phyloP scores from a whole-genome alignment of 2,888 invertebrate genomes.

The Oscheius myriophilus region DNA sequence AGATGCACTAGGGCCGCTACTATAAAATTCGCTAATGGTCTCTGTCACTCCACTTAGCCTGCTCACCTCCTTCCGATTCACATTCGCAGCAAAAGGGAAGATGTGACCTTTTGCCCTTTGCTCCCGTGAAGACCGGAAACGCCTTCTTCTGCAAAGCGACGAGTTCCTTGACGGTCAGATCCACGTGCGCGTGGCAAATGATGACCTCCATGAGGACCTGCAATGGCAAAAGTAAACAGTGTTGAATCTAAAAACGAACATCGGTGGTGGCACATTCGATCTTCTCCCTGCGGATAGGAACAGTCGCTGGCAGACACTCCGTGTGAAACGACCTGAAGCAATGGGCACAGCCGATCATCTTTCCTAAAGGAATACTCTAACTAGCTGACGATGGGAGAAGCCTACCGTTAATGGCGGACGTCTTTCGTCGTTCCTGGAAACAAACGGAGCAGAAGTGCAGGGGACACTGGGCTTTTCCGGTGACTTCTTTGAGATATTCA shows the following conservation, averaged over 20 bases:
- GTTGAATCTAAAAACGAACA: no score
- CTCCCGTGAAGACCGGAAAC: no score
- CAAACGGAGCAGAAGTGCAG: slow-evolving; percentile 27
- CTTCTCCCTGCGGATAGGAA: neutral
- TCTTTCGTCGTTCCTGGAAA: slow-evolving; percentile 8
- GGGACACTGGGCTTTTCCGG: slow-evolving; percentile 5
- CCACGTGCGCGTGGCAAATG: slow-evolving; percentile 1
- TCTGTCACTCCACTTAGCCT: no score
- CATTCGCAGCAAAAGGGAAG: slow-evolving; percentile 18
- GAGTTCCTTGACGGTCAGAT: neutral
- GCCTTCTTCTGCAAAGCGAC: no score
- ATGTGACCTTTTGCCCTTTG: neutral
- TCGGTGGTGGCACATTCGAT: neutral
- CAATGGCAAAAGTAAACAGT: no score
- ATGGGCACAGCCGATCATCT: neutral
- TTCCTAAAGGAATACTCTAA: neutral
- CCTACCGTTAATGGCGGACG: slow-evolving; percentile 13
- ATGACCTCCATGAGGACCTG: slow-evolving; percentile 4
- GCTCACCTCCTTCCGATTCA: neutral
- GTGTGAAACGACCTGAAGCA: neutral
- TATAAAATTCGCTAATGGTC: no score
- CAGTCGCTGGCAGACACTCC: neutral
- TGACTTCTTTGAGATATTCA: neutral
- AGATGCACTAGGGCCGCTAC: no score
- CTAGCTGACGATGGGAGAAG: neutral